Conservation (phyloP, 2,888 invertebrate species). For the Drosophila suboccidentalis region DNA sequence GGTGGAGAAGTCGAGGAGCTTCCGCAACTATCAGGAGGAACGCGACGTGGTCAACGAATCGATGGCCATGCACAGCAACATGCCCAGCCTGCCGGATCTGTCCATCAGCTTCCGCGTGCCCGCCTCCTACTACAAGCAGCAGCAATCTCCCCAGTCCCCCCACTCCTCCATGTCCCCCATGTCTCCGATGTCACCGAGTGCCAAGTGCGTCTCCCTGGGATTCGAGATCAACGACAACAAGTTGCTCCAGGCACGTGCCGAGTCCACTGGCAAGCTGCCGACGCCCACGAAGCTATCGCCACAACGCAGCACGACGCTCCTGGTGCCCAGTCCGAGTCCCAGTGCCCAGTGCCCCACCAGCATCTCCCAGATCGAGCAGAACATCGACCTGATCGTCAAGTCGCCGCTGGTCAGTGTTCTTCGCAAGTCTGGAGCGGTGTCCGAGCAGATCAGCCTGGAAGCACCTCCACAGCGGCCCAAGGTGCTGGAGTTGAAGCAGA, state of each 20-base stretch:
- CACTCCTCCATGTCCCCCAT: constrained; percentile 50
- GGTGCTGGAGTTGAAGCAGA: constrained; percentile 61
- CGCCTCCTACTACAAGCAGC: constrained; percentile 62
- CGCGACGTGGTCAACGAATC: constrained; percentile 30
- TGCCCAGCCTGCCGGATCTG: constrained; percentile 85
- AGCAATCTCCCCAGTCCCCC: constrained; percentile 23
- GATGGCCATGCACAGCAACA: constrained; percentile 71
- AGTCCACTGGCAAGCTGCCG: constrained; percentile 58
- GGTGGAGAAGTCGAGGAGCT: constrained; percentile 91
- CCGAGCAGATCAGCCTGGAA: constrained; percentile 37
- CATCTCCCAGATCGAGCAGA: constrained; percentile 82
- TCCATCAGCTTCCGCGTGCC: constrained; percentile 78
- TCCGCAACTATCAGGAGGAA: constrained; percentile 88
- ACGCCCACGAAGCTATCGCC: constrained; percentile 46
- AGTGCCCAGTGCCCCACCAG: background rate
- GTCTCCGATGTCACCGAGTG: constrained; percentile 44
- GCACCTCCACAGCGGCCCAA: constrained; percentile 63
- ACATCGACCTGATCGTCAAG: constrained; percentile 83
- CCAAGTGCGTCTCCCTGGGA: constrained; percentile 78
- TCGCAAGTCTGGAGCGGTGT: constrained; percentile 73
- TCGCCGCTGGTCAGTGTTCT: constrained; percentile 84
- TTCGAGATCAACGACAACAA: constrained; percentile 85
- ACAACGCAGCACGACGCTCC: constrained; percentile 56
- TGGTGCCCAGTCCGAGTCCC: constrained; percentile 55
- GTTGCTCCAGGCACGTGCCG: constrained; percentile 70